Evolutionary conservation across 2,797 vertebrate species (phyloP), one percentile per base, ranked within the genome.

Genomic region (Anas flavirostris): DNA sequence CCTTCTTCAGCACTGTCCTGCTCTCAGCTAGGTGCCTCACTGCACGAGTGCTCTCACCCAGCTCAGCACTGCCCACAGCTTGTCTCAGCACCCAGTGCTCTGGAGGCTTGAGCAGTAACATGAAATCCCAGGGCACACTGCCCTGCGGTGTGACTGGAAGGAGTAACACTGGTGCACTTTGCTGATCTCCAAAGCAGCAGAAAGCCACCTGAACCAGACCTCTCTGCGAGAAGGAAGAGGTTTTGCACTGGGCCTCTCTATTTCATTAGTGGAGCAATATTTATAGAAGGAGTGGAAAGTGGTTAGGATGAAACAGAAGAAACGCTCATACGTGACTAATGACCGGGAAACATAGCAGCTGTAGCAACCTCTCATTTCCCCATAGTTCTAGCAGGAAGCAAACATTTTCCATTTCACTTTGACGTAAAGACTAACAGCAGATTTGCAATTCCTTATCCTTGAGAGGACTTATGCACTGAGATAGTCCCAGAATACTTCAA

Each of bases 101-200:
- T 58, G 35, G 28, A 76, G 22, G 7, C 12, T 55, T 73, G 60
- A 85, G 14, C 26, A 56, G 22, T 43, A 46, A 48, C 4, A 3
- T 0, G 1, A 78, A 62, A 69, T 37, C 62, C 43, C 48, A 68
- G 37, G 39, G 52, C 21, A 46, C 44, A 37, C 60, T 41, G 60
- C 29, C 72, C 31, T 64, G 2, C 4, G 12, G 16, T 60, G 41
- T 37, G 35, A 43, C 66, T 67, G 52, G 25, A 59, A 77, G 28
- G 41, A 95, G 22, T 2, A 2, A 4, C 0, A 0, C 56, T 46
- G 10, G 17, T n/a, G 8, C 26, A 22, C n/a, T 86, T 74, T 41
- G n/a, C 37, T 72, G 37, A 35, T 29, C 31, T 5, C 25, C 39
- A 64, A 60, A 84, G 37, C 17, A 82, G 39, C 26, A 67, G n/a